Percentiles rank a stretch among this genome's conserved stretches.
phyloP scores from a whole-genome alignment of 2,113 vertebrate species.

The Phaethornis superciliosus region DNA sequence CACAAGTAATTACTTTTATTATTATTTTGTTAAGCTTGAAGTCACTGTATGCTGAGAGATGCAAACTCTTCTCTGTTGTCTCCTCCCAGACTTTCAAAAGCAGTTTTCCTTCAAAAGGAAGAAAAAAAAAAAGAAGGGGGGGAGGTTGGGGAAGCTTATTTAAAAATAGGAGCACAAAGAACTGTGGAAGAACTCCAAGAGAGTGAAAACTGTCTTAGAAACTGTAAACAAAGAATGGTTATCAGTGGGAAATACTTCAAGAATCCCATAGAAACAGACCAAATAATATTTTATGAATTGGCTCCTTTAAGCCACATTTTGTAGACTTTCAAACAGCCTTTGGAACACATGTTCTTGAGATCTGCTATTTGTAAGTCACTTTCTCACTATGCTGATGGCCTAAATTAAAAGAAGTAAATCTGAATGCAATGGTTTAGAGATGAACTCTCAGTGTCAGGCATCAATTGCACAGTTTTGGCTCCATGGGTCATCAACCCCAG shows the following conservation, averaged over 20 bases:
- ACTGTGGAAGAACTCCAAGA: conserved; percentile 46
- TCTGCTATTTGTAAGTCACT: conserved; percentile 11
- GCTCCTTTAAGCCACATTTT: conserved; percentile 28
- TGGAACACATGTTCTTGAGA: conserved; percentile 17
- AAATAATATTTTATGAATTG: conserved; percentile 63
- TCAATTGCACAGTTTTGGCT: not conserved
- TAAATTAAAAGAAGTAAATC: conserved; percentile 33
- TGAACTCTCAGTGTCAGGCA: not conserved
- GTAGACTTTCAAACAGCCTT: conserved; percentile 16
- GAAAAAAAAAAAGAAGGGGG: not conserved
- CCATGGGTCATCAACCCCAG: not conserved
- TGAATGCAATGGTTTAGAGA: not conserved
- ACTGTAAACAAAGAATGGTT: conserved; percentile 53
- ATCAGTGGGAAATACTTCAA: conserved; percentile 54
- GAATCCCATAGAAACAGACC: conserved; percentile 43
- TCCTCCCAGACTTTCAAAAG: not conserved
- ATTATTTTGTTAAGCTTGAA: not conserved
- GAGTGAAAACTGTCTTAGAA: conserved; percentile 47
- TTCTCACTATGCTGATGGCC: conserved; percentile 17
- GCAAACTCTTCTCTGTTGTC: not conserved
- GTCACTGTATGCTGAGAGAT: not conserved
- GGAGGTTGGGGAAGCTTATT: not conserved
- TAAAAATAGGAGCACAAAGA: conserved; percentile 46
- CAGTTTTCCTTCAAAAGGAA: not conserved
- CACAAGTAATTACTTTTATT: not conserved